Base-by-base conservation (phyloP, 2,113 vertebrate species). In the Eurypyga helias region DNA sequence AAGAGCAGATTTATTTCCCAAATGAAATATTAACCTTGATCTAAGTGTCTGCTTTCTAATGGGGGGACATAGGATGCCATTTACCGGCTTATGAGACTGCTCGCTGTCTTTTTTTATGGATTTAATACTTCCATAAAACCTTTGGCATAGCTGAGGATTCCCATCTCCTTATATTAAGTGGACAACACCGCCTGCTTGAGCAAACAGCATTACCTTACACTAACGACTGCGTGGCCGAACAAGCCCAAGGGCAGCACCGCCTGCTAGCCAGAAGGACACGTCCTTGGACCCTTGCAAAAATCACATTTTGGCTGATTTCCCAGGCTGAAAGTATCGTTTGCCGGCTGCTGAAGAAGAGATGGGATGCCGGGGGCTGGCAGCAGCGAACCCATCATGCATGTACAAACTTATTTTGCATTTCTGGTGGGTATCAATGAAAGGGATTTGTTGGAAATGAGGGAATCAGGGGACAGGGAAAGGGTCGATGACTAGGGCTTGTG, bases 201-300 rank as follows among this genome's bases (percentile, higher is more conserved):
- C 58, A 81, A 66, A 70, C 33, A 25, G 65, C 70, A 71, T 51
- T 28, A 66, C 15, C 51, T 83, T 31, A 36, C 46, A 5, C 26
- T 66, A 43, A 76, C 4, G 13, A 77, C 79, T 1, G 4, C 2
- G 1, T 5, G 55, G 73, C 57, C 2, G 1, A 34, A 45, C 0
- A 1, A 49, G 64, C 24, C 3, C 7, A 13, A 31, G 41, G 66
- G 45, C 76, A 83, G 33, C 1, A 0, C 54, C 73, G 34, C 66
- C 45, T 33, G 17, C 25, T 3, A 65, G 41, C 34, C 60, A 36
- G 18, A 52, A 67, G 65, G 45, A 83, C 31, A 57, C 1, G 1
- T 2, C 1, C 34, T 29, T 25, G 24, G 43, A 20, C 18, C 67
- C 52, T 54, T 12, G 0, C 12, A 78, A 38, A 93, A 75, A 34